Evolutionary conservation across 2,113 vertebrate genomes (phyloP), one percentile per base, ranked within the genome.

Genomic region (Channa maculata): DNA sequence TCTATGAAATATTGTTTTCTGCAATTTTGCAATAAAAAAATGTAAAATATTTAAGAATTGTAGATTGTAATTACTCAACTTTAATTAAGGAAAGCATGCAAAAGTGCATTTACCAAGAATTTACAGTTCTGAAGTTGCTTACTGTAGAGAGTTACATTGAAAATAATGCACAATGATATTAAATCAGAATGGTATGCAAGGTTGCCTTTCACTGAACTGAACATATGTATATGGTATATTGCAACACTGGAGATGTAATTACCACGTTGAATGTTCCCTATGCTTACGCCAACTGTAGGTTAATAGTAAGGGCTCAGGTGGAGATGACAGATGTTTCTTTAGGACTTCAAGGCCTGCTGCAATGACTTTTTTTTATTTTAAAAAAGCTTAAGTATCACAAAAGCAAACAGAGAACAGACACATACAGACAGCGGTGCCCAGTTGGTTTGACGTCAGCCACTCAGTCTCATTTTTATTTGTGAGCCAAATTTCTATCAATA

Each of bases 401-500:
- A 71, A 69, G 58, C 37, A 66, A 74, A 66, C 14, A 41, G 52
- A 65, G 2, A 12, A 50, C 55, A 75, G 38, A 13, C 65, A 65
- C 38, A 14, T 36, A 44, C 58, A 61, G 65, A 82, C 81, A 76
- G 71, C 43, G 1, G 77, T 10, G 89, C 39, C 65, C 81, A 61
- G 49, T 14, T 65, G 73, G 62, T 65, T 11, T 64, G 65, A 89
- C 83, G 81, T 87, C 80, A 88, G 62, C 65, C 49, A 64, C 77
- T 79, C 65, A 51, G 70, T 57, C 64, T 76, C 57, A 54, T 85
- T 86, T 87, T 85, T 87, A 82, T 83, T 82, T 72, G 54, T 75
- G 77, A 84, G 53, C 50, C 83, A 91, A 62, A 84, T 60, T 78
- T 89, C 78, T 91, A 79, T 88, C 89, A 45, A 68, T 76, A 58